These are phyloP conservation scores for Plodia interpunctella DNA, from an alignment of 1,140 invertebrate species.

Conservation along the genomic window DNA sequence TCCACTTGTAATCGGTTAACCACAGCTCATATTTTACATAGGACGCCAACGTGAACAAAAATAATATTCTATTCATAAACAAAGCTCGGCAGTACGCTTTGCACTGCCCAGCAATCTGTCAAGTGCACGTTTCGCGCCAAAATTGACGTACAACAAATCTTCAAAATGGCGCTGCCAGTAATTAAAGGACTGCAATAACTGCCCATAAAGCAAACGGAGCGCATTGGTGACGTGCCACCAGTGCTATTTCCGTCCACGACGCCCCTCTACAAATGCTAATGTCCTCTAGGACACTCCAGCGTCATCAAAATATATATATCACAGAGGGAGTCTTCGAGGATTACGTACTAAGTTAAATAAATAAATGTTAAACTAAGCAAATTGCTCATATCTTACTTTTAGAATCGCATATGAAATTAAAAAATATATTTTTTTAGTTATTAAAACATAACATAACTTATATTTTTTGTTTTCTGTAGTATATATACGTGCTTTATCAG, in stretches of 20 bases:
- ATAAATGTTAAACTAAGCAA: no score
- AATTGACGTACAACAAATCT: conserved; percentile 64
- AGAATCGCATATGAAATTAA: no score
- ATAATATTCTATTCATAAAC: conserved; percentile 8
- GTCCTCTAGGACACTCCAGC: conserved; percentile 63
- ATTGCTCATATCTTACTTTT: no score
- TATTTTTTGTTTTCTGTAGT: no score
- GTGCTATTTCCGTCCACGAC: conserved; percentile 62
- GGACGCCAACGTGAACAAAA: not conserved
- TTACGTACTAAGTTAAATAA: not conserved
- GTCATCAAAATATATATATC: conserved; percentile 18
- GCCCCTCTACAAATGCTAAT: conserved; percentile 71
- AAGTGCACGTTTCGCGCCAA: conserved; percentile 50
- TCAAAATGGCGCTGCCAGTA: conserved; percentile 60
- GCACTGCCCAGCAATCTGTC: conserved; percentile 40
- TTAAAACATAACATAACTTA: no score
- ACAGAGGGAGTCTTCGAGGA: not conserved
- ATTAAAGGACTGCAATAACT: conserved; percentile 68
- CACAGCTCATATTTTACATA: no score
- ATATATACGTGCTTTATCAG: no score
- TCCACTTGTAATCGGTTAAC: no score
- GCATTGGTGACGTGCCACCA: conserved; percentile 57
- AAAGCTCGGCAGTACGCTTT: conserved; percentile 11
- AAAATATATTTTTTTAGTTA: no score
- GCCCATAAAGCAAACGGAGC: conserved; percentile 57